These are phyloP conservation scores for Enteromius fasciolatus DNA, from an alignment of 2,797 vertebrate species.

Conservation along the genomic window DNA sequence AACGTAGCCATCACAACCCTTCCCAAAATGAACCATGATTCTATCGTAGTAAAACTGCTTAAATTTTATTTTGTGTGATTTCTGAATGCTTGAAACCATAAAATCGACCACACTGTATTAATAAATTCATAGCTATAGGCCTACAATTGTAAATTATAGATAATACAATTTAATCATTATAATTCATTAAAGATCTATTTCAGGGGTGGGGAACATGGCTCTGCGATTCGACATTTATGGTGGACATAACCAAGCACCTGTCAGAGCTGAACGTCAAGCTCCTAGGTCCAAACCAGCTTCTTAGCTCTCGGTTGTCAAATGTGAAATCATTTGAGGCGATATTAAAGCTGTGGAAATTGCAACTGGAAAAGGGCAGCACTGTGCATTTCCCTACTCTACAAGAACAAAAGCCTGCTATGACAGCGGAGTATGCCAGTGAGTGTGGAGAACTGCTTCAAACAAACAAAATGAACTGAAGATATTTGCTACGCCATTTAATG, in stretches of 20 bases:
- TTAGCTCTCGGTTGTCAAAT: slow-evolving; percentile 55
- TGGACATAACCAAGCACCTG: slow-evolving; percentile 47
- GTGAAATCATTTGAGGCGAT: slow-evolving; percentile 58
- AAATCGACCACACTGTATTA: too few species aligned
- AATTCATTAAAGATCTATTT: background rate
- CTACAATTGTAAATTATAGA: too few species aligned
- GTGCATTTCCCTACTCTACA: background rate
- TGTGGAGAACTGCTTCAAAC: slow-evolving; percentile 22
- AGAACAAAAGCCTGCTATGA: slow-evolving; percentile 27
- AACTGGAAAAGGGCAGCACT: slow-evolving; percentile 49
- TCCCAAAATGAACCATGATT: too few species aligned
- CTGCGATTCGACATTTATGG: slow-evolving; percentile 54
- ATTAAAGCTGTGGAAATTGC: slow-evolving; percentile 57
- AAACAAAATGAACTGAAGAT: slow-evolving; percentile 48
- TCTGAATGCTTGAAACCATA: too few species aligned
- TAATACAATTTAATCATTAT: too few species aligned
- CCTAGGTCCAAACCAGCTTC: background rate
- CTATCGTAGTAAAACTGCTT: too few species aligned
- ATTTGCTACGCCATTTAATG: slow-evolving; percentile 49
- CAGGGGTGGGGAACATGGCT: slow-evolving; percentile 16
- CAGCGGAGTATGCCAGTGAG: slow-evolving; percentile 38
- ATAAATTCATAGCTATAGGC: too few species aligned
- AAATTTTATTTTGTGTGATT: too few species aligned
- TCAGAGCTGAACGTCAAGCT: slow-evolving; percentile 3
- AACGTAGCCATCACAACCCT: too few species aligned